These are phyloP conservation scores for Chloroceryle aenea DNA, from an alignment of 2,113 vertebrate species.

Conservation along the genomic window DNA sequence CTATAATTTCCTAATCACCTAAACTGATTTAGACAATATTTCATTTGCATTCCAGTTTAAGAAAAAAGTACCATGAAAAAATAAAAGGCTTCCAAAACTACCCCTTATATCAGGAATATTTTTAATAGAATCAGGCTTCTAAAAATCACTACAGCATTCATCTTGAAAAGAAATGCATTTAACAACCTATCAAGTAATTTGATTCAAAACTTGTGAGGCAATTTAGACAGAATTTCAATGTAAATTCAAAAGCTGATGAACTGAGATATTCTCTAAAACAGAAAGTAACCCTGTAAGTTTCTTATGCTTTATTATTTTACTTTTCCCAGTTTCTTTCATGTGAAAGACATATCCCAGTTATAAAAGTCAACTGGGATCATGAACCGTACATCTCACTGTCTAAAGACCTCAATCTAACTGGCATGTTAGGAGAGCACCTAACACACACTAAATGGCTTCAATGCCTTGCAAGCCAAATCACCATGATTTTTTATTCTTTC, in stretches of 20 bases:
- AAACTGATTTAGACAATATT: constrained; percentile 5
- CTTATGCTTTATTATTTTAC: background rate
- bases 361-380: background rate
- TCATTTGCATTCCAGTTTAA: background rate
- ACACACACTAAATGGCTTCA: background rate
- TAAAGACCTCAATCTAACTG: background rate
- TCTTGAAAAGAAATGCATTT: background rate
- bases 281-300: background rate
- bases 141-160: background rate
- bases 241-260: background rate
- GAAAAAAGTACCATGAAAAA: background rate
- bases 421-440: background rate
- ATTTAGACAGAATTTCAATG: constrained; percentile 3
- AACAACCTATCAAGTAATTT: constrained; percentile 11
- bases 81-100: background rate
- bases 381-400: background rate
- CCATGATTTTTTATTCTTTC: too few species aligned
- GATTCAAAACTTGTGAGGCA: background rate
- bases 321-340: background rate
- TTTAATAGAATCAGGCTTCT: constrained; percentile 3
- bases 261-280: background rate
- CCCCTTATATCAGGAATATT: background rate
- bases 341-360: background rate
- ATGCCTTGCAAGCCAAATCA: background rate
- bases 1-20: constrained; percentile 30